Conservation (phyloP, 2,113 vertebrate genomes). For the Mellivora capensis region DNA sequence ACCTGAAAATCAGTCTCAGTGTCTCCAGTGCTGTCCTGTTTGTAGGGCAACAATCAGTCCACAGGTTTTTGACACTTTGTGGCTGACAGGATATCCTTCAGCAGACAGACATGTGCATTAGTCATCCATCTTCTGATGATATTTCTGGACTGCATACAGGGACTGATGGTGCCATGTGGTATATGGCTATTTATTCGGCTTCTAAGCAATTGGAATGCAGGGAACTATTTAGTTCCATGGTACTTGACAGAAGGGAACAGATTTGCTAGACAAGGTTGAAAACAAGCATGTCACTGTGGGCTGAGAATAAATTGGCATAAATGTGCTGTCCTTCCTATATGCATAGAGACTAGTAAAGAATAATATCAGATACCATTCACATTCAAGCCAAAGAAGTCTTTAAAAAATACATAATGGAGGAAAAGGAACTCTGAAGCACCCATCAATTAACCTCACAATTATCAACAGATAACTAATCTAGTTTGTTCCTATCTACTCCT, state of each 20-base stretch:
- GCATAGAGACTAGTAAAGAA: neutral
- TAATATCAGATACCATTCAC: neutral
- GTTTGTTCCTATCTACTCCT: neutral
- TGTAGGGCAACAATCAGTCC: conserved; percentile 34
- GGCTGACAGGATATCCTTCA: neutral
- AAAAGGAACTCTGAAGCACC: neutral
- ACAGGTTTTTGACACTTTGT: conserved; percentile 29
- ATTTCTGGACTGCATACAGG: conserved; percentile 44
- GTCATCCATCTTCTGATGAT: conserved; percentile 47
- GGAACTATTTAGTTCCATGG: neutral
- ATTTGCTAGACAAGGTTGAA: conserved; percentile 28
- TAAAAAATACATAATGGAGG: neutral
- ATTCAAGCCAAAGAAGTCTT: conserved; percentile 6
- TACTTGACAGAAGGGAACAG: conserved; percentile 43
- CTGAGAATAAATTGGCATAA: conserved; percentile 8
- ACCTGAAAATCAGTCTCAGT: conserved; percentile 56
- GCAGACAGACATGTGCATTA: conserved; percentile 14
- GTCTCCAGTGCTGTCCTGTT: conserved; percentile 49
- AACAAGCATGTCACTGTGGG: conserved; percentile 39
- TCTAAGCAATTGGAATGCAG: conserved; percentile 21
- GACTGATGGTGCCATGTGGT: neutral
- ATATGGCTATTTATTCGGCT: conserved; percentile 42
- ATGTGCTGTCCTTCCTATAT: neutral
- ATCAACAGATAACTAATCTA: neutral
- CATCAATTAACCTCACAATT: neutral